These are phyloP conservation scores for Corapipo altera DNA, from an alignment of 2,113 vertebrate genomes.

Conservation along the genomic window DNA sequence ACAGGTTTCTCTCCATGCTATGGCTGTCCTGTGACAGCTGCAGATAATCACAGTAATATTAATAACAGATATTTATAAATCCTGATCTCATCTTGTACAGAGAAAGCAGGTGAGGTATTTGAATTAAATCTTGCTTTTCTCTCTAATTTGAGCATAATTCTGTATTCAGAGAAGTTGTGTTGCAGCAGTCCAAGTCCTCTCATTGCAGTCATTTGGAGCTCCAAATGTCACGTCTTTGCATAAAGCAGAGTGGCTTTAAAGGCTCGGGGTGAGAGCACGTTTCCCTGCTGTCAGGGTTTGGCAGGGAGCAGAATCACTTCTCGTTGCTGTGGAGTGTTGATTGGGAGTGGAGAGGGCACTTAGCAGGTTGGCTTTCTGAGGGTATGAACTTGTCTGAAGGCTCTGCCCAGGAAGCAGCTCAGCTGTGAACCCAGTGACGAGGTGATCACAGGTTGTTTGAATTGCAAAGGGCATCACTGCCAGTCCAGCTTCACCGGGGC, in stretches of 20 bases:
- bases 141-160: background rate
- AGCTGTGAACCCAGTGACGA: background rate
- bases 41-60: background rate
- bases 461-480: background rate
- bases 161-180: background rate
- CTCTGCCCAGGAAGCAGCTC: background rate
- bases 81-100: background rate
- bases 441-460: background rate
- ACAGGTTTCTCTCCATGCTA: background rate
- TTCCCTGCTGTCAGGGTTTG: background rate
- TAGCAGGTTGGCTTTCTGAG: background rate
- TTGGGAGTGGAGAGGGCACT: background rate
- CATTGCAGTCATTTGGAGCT: background rate
- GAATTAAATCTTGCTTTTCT: background rate
- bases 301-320: background rate
- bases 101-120: background rate
- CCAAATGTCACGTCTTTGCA: background rate
- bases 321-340: background rate
- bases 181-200: background rate
- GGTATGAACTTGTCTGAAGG: background rate
- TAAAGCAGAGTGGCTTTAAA: background rate
- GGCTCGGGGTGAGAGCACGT: background rate
- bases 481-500: background rate
- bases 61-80: background rate
- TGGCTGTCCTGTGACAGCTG: background rate